Base-by-base conservation (phyloP, 1,140 invertebrate species). In the Cydia fagiglandana region DNA sequence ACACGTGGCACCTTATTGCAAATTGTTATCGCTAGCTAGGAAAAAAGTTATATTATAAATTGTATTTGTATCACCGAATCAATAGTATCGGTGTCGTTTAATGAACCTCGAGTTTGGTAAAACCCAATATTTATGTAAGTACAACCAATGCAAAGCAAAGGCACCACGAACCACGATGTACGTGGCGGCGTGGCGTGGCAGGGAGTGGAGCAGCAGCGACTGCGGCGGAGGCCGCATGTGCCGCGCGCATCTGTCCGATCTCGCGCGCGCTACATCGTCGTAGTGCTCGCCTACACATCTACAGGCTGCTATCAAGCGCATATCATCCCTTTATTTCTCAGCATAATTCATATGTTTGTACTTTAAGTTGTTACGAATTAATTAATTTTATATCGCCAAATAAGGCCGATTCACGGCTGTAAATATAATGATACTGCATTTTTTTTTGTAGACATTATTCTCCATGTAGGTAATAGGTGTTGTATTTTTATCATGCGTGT, bases 181-280 rank as follows among this genome's bases (percentile, higher is more conserved):
- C 17, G 50, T 56, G 56, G 17, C 10, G 56, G 17, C 9, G 20
- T 53, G 9, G 15, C 7, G 0, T 2, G 34, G 34, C 34, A 34
- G 56, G 53, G 56, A 61, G 20, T 0, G 50, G 2, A 53, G 50
- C 50, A 12, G n/a, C 75, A 81, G 73, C 73, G 77, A 38, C 56
- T 53, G 75, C 75, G 79, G 75, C 38, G 9, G 64, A 53, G 79
- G 20, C 56, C 79, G 84, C 87, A 88, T 84, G 85, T 88, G 87
- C 75, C 77, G 78, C 76, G 79, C 74, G 77, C 87, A 89, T 88
- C 86, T 89, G 87, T 89, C 85, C 79, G 82, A 85, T 87, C 81
- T 84, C 81, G 78, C 75, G 77, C 81, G 82, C 78, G 81, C 77
- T 81, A 79, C 84, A 78, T 84, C 85, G 83, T 84, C 84, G 84